Evolutionary conservation across 2,888 invertebrate species (phyloP).

Genomic region (Melinopterus prodromus): DNA sequence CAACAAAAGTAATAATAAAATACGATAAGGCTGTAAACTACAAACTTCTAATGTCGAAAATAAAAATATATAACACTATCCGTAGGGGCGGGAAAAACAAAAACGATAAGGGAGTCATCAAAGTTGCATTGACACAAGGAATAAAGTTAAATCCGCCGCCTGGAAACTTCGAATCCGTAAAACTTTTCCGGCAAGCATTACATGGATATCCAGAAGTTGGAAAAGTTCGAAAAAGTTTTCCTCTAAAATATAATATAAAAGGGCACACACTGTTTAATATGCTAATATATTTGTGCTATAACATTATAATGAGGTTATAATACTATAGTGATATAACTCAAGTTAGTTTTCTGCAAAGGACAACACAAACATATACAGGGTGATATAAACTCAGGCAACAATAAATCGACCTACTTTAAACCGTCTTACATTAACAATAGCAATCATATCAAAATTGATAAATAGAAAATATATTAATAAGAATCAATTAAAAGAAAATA

Average conservation of each 20-base stretch:
- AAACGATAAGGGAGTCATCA: not conserved
- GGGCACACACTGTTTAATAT: not conserved
- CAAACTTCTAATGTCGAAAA: not conserved
- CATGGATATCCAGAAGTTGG: not conserved
- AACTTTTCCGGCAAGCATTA: not conserved
- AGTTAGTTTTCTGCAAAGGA: not conserved
- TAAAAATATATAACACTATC: not conserved
- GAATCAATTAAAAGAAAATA: no score
- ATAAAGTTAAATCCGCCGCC: not conserved
- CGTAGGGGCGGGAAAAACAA: not conserved
- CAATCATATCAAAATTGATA: no score
- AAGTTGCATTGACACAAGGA: not conserved
- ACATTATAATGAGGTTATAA: not conserved
- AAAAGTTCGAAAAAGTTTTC: not conserved
- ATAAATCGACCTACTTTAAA: no score
- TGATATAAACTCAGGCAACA: not conserved
- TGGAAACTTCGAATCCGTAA: not conserved
- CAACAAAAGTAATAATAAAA: not conserved
- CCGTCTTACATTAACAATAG: no score
- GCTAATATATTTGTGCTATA: not conserved
- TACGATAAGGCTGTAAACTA: no score
- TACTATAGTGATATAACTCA: no score
- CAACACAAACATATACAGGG: not conserved
- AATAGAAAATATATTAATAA: no score
- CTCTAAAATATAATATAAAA: not conserved